phyloP scores from a whole-genome alignment of 2,888 invertebrate species.

The Mechanitis messenoides region DNA sequence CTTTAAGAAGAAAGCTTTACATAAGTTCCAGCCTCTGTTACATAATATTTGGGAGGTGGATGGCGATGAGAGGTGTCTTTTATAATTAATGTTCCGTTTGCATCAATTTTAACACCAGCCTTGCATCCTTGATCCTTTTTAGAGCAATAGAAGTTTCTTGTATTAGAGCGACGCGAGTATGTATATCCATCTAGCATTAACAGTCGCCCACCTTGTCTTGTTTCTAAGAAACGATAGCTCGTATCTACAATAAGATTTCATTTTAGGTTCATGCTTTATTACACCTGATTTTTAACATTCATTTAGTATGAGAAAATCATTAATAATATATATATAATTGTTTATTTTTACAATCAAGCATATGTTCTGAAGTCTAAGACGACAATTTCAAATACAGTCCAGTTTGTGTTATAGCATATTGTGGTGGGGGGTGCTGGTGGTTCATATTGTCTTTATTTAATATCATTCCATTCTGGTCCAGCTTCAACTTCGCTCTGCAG shows the following conservation, averaged over 20 bases:
- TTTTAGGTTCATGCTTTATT: too few species aligned
- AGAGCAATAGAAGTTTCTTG: conserved; percentile 38
- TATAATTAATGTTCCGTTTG: conserved; percentile 26
- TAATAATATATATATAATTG: too few species aligned
- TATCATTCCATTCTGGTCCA: conserved; percentile 30
- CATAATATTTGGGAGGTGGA: conserved; percentile 30
- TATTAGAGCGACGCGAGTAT: conserved; percentile 33
- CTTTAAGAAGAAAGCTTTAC: conserved; percentile 26
- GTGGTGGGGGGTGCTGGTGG: conserved; percentile 31
- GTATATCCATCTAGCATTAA: conserved; percentile 38
- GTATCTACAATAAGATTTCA: conserved; percentile 8
- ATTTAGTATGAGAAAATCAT: too few species aligned
- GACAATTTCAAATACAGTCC: conserved; percentile 15
- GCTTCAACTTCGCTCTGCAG: conserved; percentile 36
- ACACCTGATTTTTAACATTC: too few species aligned
- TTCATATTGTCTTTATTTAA: conserved; percentile 16
- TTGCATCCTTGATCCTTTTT: conserved; percentile 38
- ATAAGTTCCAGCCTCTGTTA: conserved; percentile 26
- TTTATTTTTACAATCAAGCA: not conserved
- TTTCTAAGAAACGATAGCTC: conserved; percentile 37
- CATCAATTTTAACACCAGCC: conserved; percentile 33
- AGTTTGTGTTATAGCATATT: conserved; percentile 22
- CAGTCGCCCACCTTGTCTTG: conserved; percentile 29
- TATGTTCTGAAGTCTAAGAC: conserved; percentile 28
- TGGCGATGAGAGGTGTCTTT: conserved; percentile 29